Evolutionary conservation across 2,888 invertebrate genomes (phyloP).

Genomic region (Sthenelais limicola): DNA sequence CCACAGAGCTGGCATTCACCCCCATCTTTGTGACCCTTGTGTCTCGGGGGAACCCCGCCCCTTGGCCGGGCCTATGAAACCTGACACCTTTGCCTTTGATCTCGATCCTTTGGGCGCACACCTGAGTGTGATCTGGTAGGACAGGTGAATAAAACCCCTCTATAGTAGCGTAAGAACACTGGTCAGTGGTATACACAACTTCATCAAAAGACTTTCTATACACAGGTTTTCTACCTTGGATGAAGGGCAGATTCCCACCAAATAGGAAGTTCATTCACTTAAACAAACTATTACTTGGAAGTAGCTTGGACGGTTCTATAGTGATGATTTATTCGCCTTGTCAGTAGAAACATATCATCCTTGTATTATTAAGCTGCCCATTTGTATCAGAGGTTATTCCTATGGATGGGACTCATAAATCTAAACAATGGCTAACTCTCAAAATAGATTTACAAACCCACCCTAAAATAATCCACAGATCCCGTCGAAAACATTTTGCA

Average conservation of each 20-base stretch:
- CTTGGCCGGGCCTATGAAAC: neutral
- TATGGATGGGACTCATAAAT: no score
- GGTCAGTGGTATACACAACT: neutral
- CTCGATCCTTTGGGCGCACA: neutral
- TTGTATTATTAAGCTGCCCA: no score
- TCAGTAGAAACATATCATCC: neutral
- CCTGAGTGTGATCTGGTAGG: slow-evolving; percentile 16
- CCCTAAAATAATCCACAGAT: no score
- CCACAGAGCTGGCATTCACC: neutral
- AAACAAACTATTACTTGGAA: neutral
- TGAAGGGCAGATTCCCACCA: neutral
- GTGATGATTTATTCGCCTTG: neutral
- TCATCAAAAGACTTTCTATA: neutral
- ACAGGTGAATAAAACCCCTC: slow-evolving; percentile 4
- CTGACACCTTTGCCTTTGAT: neutral
- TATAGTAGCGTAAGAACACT: neutral
- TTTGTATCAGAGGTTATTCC: no score
- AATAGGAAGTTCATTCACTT: neutral
- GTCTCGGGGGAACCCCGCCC: neutral
- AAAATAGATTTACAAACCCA: no score
- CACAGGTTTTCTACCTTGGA: neutral
- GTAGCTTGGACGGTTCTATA: neutral
- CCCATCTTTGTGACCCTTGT: neutral
- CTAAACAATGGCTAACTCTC: no score
- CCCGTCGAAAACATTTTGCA: no score